phyloP scores from a whole-genome alignment of 2,888 invertebrate genomes.

The Operophtera brumata region DNA sequence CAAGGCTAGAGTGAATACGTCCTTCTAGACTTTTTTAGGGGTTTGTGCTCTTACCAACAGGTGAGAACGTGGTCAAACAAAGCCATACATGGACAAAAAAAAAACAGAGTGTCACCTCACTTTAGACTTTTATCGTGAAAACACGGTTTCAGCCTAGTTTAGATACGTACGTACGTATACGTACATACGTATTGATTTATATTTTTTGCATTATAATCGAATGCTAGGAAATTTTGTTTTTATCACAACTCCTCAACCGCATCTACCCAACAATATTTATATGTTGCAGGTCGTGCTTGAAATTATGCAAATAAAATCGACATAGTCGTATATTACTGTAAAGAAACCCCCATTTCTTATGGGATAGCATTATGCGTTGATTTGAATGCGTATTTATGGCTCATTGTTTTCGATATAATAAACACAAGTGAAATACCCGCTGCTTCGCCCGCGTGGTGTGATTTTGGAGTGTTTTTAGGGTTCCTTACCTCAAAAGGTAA shows the following conservation, averaged over 20 bases:
- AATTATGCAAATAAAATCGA: slow-evolving; percentile 49
- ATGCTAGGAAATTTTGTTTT: slow-evolving; percentile 8
- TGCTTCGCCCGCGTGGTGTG: too few species aligned
- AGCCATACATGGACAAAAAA: too few species aligned
- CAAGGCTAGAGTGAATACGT: too few species aligned
- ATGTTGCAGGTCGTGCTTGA: slow-evolving; percentile 40
- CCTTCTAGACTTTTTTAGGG: too few species aligned
- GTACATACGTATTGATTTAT: not conserved
- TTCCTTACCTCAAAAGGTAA: too few species aligned
- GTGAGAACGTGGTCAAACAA: too few species aligned
- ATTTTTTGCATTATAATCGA: slow-evolving; percentile 16
- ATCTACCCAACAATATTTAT: slow-evolving; percentile 12
- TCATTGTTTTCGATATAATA: slow-evolving; percentile 72
- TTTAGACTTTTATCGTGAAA: too few species aligned
- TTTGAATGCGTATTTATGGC: slow-evolving; percentile 70
- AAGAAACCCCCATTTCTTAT: slow-evolving; percentile 62
- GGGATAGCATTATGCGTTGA: slow-evolving; percentile 67
- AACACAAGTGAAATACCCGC: slow-evolving; percentile 33
- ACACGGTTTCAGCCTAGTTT: too few species aligned
- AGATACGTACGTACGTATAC: too few species aligned
- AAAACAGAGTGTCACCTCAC: too few species aligned
- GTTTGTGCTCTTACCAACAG: too few species aligned
- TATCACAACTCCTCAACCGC: slow-evolving; percentile 1
- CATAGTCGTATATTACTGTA: slow-evolving; percentile 54
- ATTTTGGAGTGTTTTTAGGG: too few species aligned